These are phyloP conservation scores for Idaea dimidiata DNA, from an alignment of 2,888 invertebrate species.

Conservation along the genomic window DNA sequence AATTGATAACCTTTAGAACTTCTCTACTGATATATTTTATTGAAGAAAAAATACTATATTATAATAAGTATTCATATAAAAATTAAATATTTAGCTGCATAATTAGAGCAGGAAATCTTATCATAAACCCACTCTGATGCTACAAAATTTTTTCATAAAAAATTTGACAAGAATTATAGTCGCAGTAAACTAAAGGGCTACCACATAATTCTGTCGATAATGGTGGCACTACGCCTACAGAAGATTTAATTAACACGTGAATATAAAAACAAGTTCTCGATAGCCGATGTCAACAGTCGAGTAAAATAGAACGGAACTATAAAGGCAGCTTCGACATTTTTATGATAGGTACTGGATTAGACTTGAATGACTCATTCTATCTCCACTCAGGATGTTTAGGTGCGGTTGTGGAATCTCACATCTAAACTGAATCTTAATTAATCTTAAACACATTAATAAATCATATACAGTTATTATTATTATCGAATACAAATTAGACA, in stretches of 20 bases:
- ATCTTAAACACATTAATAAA: slow-evolving; percentile 17
- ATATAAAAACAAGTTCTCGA: slow-evolving; percentile 66
- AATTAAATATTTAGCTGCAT: not conserved
- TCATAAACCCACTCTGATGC: slow-evolving; percentile 46
- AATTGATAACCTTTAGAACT: not conserved
- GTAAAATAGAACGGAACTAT: slow-evolving; percentile 67
- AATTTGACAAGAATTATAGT: slow-evolving; percentile 59
- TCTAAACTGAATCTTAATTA: slow-evolving; percentile 34
- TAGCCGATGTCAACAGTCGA: slow-evolving; percentile 63
- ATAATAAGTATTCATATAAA: not conserved
- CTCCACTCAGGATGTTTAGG: slow-evolving; percentile 49
- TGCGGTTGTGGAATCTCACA: slow-evolving; percentile 47
- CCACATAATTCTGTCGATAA: slow-evolving; percentile 75
- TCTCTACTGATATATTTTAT: too few species aligned
- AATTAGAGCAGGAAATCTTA: slow-evolving; percentile 28
- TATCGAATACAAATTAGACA: not conserved
- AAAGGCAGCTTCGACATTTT: slow-evolving; percentile 62
- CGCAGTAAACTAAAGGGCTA: slow-evolving; percentile 71
- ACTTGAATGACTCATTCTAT: slow-evolving; percentile 65
- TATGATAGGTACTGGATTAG: slow-evolving; percentile 56
- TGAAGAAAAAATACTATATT: too few species aligned
- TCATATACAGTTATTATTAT: slow-evolving; percentile 5
- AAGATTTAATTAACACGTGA: slow-evolving; percentile 76
- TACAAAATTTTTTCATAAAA: slow-evolving; percentile 58
- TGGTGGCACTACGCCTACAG: slow-evolving; percentile 70